Base-by-base conservation (phyloP, 2,888 invertebrate species). In the Macaria notata region DNA sequence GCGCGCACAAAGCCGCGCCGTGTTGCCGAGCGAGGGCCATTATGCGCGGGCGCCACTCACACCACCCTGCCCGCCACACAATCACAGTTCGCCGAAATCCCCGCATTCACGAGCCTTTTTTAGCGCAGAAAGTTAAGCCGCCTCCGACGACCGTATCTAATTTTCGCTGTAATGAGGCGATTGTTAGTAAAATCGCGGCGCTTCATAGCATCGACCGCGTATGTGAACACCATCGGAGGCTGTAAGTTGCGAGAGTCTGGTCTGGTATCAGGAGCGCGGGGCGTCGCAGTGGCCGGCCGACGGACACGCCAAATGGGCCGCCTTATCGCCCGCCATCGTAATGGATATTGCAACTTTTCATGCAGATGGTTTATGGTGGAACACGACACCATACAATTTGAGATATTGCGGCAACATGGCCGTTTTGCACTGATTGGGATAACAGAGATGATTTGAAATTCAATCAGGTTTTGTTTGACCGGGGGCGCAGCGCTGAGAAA, bases 41-140 rank as follows among this genome's bases (percentile, higher is more conserved):
- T 89, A 89, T 83, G 78, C 81, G 76, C 84, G 84, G 86, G 86
- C 91, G 88, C 89, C 88, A 92, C 86, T 86, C 88, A 79, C 82
- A 80, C 78, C 78, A 39, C 48, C 50, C 3, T 19, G 3, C 53
- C 52, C 7, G 9, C 3, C 45, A 41, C 45, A 58, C 54, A 49
- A 48, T 38, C 51, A 42, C 36, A 59, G 51, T 59, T 54, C 51
- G 48, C 33, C 59, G 51, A 51, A 59, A 51, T 48, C 45, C 36
- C 36, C 46, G 43, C 39, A 47, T 50, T 54, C 54, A 36, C 33
- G 33, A 36, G 49, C 56, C 61, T 48, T 45, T 44, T 38, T 31
- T 36, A 64, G 54, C 62, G 8, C 8, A 6, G 6, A n/a, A 42
- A 42, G 9, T 9, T 3, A 42, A 42, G 9, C 19, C 19, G 19